A percentile compares a stretch with the other conserved stretches of the same genome.
phyloP scores from a whole-genome alignment of 2,888 invertebrate genomes.

The Meloe dianella region DNA sequence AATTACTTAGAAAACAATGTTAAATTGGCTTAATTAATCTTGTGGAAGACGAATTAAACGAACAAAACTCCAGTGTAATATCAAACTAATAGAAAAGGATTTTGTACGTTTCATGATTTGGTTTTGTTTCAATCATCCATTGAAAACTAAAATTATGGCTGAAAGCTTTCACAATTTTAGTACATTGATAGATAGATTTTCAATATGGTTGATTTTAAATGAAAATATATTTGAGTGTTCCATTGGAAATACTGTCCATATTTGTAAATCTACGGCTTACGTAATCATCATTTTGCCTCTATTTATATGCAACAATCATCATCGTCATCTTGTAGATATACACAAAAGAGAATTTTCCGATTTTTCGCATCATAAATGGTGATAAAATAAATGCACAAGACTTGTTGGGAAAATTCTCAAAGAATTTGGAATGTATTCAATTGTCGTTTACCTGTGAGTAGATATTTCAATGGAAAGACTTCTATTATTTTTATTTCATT shows the following conservation, averaged over 20 bases:
- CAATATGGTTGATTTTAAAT: slow-evolving; percentile 3
- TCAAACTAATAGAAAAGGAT: too few species aligned
- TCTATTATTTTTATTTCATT: too few species aligned
- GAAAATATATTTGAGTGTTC: not conserved
- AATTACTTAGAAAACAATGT: not conserved
- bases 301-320: not conserved
- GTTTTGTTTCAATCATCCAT: not conserved
- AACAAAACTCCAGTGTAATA: too few species aligned
- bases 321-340: not conserved
- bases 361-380: not conserved
- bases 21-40: not conserved
- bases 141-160: not conserved
- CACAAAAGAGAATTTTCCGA: not conserved
- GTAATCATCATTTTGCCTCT: not conserved
- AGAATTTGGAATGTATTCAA: too few species aligned
- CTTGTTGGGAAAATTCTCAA: not conserved
- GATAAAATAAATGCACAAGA: not conserved
- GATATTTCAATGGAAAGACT: too few species aligned
- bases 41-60: not conserved
- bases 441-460: not conserved
- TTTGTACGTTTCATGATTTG: too few species aligned
- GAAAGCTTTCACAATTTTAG: not conserved
- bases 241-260: not conserved
- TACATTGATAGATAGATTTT: not conserved
- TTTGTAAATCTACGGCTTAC: not conserved